Percentiles rank a stretch among this genome's conserved stretches.
Conservation (phyloP, 1,140 invertebrate species). For the Drosophila lacteicornis region DNA sequence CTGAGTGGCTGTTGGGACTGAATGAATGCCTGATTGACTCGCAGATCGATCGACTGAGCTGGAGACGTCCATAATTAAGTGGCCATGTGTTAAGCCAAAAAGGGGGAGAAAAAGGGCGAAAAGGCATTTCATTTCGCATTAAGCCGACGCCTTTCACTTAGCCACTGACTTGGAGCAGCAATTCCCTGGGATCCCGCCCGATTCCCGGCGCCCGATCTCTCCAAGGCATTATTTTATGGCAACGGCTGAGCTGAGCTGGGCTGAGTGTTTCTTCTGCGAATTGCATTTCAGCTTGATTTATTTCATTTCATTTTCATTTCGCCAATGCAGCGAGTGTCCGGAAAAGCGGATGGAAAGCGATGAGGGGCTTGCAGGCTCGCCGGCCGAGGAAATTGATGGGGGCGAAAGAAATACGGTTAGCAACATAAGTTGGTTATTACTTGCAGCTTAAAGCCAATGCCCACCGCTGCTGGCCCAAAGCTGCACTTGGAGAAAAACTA, state of each 20-base stretch:
- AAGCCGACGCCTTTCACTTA: conserved; percentile 68
- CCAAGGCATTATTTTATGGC: conserved; percentile 70
- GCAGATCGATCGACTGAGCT: conserved; percentile 20
- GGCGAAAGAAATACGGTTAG: conserved; percentile 76
- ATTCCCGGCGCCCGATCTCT: conserved; percentile 1
- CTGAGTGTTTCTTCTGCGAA: conserved; percentile 77
- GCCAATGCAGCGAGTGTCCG: conserved; percentile 55
- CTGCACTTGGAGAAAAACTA: conserved; percentile 25
- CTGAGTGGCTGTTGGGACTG: conserved; percentile 12
- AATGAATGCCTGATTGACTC: conserved; percentile 40
- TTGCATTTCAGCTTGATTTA: conserved; percentile 83
- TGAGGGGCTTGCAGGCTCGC: conserved; percentile 1
- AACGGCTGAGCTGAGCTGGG: conserved; percentile 27
- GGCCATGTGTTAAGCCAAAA: conserved; percentile 52
- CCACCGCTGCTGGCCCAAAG: conserved; percentile 9
- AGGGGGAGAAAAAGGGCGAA: not conserved
- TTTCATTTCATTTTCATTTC: conserved; percentile 78
- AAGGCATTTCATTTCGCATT: conserved; percentile 75
- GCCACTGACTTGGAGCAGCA: conserved; percentile 23
- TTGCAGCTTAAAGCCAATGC: conserved; percentile 75
- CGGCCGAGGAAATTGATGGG: conserved; percentile 62
- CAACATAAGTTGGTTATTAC: conserved; percentile 82
- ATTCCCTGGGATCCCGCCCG: not conserved
- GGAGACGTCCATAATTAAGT: conserved; percentile 53
- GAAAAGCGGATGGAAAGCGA: conserved; percentile 36